A percentile compares a stretch with the other conserved stretches of the same genome.
These are phyloP conservation scores for Endotricha flammealis DNA, from an alignment of 2,888 invertebrate genomes.

Conservation along the genomic window DNA sequence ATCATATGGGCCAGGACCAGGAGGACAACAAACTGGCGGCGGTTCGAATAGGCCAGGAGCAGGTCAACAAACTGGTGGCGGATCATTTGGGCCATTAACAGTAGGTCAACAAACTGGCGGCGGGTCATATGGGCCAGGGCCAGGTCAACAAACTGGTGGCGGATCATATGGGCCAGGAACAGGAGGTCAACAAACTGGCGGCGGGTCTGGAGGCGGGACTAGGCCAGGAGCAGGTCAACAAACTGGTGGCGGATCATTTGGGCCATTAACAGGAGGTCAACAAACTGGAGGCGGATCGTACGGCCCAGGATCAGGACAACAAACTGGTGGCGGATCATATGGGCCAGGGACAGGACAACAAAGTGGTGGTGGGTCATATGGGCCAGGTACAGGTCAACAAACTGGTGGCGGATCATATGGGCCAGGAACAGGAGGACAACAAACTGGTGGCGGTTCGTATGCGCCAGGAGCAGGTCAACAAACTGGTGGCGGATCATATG, in stretches of 20 bases:
- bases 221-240: background rate
- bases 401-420: conserved; percentile 6
- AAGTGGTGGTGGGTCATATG: background rate
- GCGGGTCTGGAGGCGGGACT: conserved; percentile 6
- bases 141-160: background rate
- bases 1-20: background rate
- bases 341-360: background rate
- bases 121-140: background rate
- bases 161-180: background rate
- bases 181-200: conserved; percentile 10
- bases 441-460: conserved; percentile 1
- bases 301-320: background rate
- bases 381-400: background rate
- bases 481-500: background rate
- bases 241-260: background rate
- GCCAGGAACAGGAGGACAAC: conserved; percentile 3
- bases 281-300: conserved; percentile 3
- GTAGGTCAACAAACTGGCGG: conserved; percentile 1
- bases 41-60: background rate
- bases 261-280: background rate
- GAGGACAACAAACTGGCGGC: conserved; percentile 2
- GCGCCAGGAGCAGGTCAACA: conserved; percentile 3
- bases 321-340: background rate
- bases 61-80: background rate
- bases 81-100: background rate